phyloP scores from a whole-genome alignment of 2,797 vertebrate genomes.

The Sebastes matsubarae region DNA sequence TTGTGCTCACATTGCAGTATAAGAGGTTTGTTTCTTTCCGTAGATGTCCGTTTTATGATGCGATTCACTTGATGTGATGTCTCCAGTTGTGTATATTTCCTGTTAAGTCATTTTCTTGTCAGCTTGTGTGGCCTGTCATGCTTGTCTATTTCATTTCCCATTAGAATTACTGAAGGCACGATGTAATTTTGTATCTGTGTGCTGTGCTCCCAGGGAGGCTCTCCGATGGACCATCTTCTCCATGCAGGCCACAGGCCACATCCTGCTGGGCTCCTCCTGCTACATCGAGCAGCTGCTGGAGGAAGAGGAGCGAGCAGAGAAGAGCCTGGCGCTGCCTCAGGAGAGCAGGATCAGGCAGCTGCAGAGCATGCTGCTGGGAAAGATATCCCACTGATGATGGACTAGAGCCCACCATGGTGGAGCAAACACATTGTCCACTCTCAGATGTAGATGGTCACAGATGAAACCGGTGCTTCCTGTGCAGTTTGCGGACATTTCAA shows the following conservation, averaged over 20 bases:
- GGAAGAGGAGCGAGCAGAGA: conserved; percentile 79
- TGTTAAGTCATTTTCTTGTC: neutral
- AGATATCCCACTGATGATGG: conserved; percentile 39
- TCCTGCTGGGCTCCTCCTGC: conserved; percentile 91
- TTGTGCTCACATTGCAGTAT: neutral
- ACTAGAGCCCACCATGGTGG: neutral
- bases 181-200: neutral
- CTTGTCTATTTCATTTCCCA: neutral
- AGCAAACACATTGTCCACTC: neutral
- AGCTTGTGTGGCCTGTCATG: neutral
- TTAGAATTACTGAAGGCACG: neutral
- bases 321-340: conserved; percentile 56
- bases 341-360: conserved; percentile 68
- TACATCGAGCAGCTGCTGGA: conserved; percentile 94
- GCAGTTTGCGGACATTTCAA: neutral
- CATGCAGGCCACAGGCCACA: conserved; percentile 92
- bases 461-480: neutral
- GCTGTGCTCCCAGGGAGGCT: conserved; percentile 83
- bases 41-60: neutral
- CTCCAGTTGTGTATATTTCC: neutral
- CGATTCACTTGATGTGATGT: neutral
- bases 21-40: neutral
- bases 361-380: conserved; percentile 71
- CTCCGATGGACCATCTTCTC: conserved; percentile 90
- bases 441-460: conserved; percentile 7